These are phyloP conservation scores for Platygyra sinensis DNA, from an alignment of 64 coral and sea anemone genomes.

Conservation along the genomic window DNA sequence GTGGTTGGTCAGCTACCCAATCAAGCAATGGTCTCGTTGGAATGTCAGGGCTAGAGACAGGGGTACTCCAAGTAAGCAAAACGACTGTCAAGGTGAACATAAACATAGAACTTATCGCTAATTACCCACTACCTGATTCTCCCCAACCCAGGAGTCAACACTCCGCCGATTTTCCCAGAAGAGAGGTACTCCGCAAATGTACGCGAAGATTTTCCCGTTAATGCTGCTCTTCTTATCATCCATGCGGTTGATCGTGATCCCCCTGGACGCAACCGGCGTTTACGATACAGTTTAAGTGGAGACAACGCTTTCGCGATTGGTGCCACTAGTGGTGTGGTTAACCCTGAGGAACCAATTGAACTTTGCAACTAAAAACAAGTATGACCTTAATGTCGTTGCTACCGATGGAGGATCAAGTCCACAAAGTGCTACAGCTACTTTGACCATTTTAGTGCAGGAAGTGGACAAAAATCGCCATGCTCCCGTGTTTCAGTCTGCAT, in stretches of 20 bases:
- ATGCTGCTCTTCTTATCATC: conserved; percentile 66
- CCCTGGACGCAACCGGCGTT: conserved; percentile 44
- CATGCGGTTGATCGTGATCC: conserved; percentile 77
- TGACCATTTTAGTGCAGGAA: conserved; percentile 73
- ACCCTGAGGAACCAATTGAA: conserved; percentile 42
- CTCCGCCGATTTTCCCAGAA: conserved; percentile 67
- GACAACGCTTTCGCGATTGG: conserved; percentile 59
- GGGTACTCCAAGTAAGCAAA: conserved; percentile 6
- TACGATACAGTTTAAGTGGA: conserved; percentile 48
- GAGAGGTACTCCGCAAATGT: conserved; percentile 71
- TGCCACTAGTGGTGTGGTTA: conserved; percentile 63
- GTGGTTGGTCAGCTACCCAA: conserved; percentile 58
- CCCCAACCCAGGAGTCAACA: conserved; percentile 57
- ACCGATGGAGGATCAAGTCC: conserved; percentile 31
- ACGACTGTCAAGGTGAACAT: conserved; percentile 18
- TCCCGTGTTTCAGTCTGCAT: conserved; percentile 51
- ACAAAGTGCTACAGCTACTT: conserved; percentile 35
- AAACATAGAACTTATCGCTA: background rate
- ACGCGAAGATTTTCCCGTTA: conserved; percentile 80
- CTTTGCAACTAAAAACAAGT: conserved; percentile 31
- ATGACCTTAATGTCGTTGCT: conserved; percentile 57
- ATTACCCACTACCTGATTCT: conserved; percentile 46
- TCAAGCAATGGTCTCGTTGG: background rate
- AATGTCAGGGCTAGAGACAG: conserved; percentile 66
- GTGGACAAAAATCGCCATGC: conserved; percentile 76